phyloP scores from a whole-genome alignment of 2,797 vertebrate species.

The Champsocephalus gunnari region DNA sequence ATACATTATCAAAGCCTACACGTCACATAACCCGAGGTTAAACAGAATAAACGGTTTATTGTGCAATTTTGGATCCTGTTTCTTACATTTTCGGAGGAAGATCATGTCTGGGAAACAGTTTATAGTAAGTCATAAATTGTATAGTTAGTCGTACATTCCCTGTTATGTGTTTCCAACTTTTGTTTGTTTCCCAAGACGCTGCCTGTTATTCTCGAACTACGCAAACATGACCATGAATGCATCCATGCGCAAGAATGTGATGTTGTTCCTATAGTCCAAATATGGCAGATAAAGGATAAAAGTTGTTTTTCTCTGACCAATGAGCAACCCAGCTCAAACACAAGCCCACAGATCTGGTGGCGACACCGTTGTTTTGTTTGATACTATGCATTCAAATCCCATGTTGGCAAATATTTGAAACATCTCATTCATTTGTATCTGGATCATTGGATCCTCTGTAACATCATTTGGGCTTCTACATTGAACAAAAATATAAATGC shows the following conservation, averaged over 20 bases:
- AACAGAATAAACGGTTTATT: not conserved
- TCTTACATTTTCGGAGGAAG: not conserved
- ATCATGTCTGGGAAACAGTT: not conserved
- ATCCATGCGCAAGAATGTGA: slow-evolving; percentile 55
- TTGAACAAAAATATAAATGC: too few species aligned
- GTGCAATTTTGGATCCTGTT: not conserved
- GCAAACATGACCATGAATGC: slow-evolving; percentile 32
- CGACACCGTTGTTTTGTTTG: slow-evolving; percentile 34
- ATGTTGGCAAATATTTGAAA: slow-evolving; percentile 9
- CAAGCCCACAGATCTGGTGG: slow-evolving; percentile 47
- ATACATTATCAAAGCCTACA: not conserved
- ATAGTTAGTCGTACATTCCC: not conserved
- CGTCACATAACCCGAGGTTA: not conserved
- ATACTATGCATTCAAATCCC: slow-evolving; percentile 30
- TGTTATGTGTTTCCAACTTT: not conserved
- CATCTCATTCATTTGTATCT: slow-evolving; percentile 23
- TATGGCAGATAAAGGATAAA: slow-evolving; percentile 56
- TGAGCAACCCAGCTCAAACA: slow-evolving; percentile 47
- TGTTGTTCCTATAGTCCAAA: slow-evolving; percentile 49
- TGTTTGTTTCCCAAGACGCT: not conserved
- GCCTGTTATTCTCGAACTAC: slow-evolving; percentile 23
- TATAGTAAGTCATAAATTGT: not conserved
- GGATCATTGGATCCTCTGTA: slow-evolving; percentile 10
- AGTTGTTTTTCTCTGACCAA: slow-evolving; percentile 48
- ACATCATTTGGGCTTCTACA: not conserved